phyloP scores from a whole-genome alignment of 2,888 invertebrate genomes.

The Hemithea aestivaria region DNA sequence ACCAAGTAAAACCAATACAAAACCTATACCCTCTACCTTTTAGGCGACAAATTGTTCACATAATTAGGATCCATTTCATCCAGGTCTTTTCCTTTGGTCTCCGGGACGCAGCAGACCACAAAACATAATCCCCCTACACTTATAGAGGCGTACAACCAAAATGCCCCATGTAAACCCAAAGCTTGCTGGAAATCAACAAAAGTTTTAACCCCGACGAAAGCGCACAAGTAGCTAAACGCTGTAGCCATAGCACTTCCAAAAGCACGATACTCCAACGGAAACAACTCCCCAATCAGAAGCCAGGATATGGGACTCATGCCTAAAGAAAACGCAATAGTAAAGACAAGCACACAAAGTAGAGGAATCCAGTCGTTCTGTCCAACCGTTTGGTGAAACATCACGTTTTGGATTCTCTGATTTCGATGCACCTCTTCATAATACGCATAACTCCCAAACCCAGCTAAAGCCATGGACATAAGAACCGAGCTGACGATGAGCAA shows the following conservation, averaged over 20 bases:
- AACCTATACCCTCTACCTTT: conserved; percentile 48
- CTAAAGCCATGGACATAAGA: conserved; percentile 91
- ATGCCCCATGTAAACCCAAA: conserved; percentile 89
- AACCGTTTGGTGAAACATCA: conserved; percentile 70
- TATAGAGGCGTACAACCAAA: conserved; percentile 92
- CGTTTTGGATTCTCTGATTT: conserved; percentile 72
- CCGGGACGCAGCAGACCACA: conserved; percentile 91
- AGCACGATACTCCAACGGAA: conserved; percentile 91
- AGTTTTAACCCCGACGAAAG: conserved; percentile 91
- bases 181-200: conserved; percentile 89
- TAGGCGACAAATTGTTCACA: conserved; percentile 71
- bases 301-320: conserved; percentile 94
- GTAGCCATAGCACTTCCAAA: conserved; percentile 92
- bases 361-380: conserved; percentile 91
- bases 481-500: conserved; percentile 90
- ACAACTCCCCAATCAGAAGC: conserved; percentile 89
- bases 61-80: conserved; percentile 91
- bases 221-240: conserved; percentile 91
- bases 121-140: conserved; percentile 90
- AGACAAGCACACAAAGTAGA: conserved; percentile 88
- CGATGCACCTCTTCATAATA: conserved; percentile 86
- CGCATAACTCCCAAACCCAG: conserved; percentile 90
- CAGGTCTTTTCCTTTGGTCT: conserved; percentile 93
- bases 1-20: conserved; percentile 15
- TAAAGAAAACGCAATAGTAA: conserved; percentile 91